Evolutionary conservation across 2,888 invertebrate species (phyloP), one percentile per base, ranked within the genome.

Genomic region (Dendrolimus pini): DNA sequence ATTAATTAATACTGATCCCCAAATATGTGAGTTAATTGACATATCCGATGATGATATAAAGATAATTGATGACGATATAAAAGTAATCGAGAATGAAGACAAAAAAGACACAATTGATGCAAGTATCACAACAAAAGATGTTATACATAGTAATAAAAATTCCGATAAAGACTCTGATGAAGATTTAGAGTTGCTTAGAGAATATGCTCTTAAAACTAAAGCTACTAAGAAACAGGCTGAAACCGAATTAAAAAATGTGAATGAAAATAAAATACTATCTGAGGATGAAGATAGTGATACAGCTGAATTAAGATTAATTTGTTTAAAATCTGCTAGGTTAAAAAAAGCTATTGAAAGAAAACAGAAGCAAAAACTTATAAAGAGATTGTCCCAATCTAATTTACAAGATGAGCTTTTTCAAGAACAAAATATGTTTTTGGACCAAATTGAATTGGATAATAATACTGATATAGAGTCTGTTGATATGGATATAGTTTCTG

Each of bases 321-420:
- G 94, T 58, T 79, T 94, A n/a, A 93, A 92, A 66, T 94, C 94
- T n/a, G 93, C 94, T 7, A 82, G 94, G 54, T 69, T 94, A 54
- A 94, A 94, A 67, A 94, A 94, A 77, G 93, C 92, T 60, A 89
- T 92, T 64, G 92, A 93, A 74, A 87, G 92, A 72, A 92, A 92
- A 77, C 80, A 78, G 62, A 88, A 87, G 59, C 82, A 86, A 64
- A 89, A 86, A 68, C 61, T 82, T 61, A 80, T 75, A 58, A 89
- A 89, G 69, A 76, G 72, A 59, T 64, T 84, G 41, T 86, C 85
- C 7, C 85, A 84, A 60, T 71, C 77, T 47, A 81, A 73, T 65
- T 64, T 80, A 41, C 72, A 78, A 62, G 82, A 88, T 61, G 80
- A 88, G 57, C 62, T 80, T 53, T 64, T 76, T 55, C 66, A 69